Percentiles rank a stretch among this genome's conserved stretches.
These are phyloP conservation scores for Natrix natrix DNA, from an alignment of 2,797 vertebrate species.

Conservation along the genomic window DNA sequence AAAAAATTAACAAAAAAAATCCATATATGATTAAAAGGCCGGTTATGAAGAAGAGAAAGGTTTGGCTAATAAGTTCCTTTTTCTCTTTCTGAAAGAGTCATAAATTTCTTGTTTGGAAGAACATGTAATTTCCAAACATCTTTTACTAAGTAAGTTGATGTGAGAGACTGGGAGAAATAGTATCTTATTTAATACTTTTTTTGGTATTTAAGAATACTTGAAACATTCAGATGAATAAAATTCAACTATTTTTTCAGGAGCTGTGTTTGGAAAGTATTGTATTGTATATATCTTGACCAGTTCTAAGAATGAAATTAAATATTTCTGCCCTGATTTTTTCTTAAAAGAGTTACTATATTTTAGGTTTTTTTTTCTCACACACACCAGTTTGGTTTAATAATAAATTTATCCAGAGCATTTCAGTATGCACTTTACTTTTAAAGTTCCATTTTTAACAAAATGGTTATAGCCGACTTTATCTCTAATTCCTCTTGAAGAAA, in stretches of 20 bases:
- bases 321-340: not conserved
- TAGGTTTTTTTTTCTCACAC: not conserved
- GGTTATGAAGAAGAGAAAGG: not conserved
- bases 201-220: not conserved
- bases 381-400: accelerated
- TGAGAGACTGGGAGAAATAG: not conserved
- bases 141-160: not conserved
- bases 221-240: not conserved
- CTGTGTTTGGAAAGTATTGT: not conserved
- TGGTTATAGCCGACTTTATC: not conserved
- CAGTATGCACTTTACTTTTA: not conserved
- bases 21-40: not conserved
- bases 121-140: not conserved
- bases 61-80: not conserved
- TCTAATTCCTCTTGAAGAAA: not conserved
- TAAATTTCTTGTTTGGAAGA: not conserved
- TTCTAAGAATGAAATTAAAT: not conserved
- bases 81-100: not conserved
- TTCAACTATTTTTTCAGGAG: not conserved
- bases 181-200: not conserved
- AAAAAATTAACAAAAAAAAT: not conserved
- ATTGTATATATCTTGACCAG: not conserved
- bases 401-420: not conserved
- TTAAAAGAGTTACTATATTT: not conserved
- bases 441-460: accelerated